Percentiles rank a stretch among this genome's conserved stretches.
Evolutionary conservation across 2,797 vertebrate species (phyloP).

Genomic region (Dermochelys coriacea): DNA sequence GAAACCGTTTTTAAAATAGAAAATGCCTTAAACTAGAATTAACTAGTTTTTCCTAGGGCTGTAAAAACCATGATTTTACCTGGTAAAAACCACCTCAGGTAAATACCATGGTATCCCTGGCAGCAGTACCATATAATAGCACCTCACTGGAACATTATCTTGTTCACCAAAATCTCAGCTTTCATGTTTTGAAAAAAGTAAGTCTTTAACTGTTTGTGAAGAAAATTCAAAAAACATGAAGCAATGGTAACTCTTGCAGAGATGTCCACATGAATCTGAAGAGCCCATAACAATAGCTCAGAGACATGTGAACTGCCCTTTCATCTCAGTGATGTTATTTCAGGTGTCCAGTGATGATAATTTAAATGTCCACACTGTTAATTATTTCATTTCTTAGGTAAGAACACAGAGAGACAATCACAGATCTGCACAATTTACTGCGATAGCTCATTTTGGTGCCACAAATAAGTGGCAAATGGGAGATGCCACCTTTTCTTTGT

Average conservation of each 20-base stretch:
- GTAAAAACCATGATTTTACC: background rate
- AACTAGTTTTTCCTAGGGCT: background rate
- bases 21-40: background rate
- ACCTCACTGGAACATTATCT: background rate
- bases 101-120: background rate
- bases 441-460: background rate
- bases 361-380: background rate
- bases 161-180: background rate
- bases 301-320: background rate
- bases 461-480: conserved; percentile 55
- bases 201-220: background rate
- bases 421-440: background rate
- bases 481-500: background rate
- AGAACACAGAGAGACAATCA: conserved; percentile 7
- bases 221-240: rapidly evolving
- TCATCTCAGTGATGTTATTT: background rate
- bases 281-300: background rate
- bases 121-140: background rate
- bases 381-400: conserved; percentile 9
- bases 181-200: background rate
- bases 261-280: rapidly evolving
- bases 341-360: conserved; percentile 33
- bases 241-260: background rate
- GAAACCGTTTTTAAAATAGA: background rate
- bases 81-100: background rate